Percentiles rank a stretch among this genome's conserved stretches.
These are phyloP conservation scores for Cynopterus brachyotis DNA, from an alignment of 2,113 vertebrate species.

Conservation along the genomic window DNA sequence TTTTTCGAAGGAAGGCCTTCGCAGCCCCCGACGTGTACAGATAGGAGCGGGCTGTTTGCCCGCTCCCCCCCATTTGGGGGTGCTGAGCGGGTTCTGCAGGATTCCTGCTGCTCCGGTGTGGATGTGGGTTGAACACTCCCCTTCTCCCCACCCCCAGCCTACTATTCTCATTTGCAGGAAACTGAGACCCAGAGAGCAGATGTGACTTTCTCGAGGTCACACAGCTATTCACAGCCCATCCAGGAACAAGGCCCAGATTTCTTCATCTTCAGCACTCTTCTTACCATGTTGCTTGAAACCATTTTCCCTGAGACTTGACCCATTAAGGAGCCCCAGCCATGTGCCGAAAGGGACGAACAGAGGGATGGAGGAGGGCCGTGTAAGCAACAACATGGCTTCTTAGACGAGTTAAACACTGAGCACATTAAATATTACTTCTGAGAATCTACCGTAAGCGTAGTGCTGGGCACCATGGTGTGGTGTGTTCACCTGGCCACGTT, in stretches of 20 bases:
- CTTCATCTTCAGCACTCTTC: background rate
- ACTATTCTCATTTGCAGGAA: background rate
- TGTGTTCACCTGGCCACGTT: rapidly evolving
- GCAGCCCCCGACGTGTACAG: rapidly evolving
- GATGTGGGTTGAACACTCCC: too few species aligned
- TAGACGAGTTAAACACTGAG: rapidly evolving
- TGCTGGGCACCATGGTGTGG: rapidly evolving
- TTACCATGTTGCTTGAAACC: background rate
- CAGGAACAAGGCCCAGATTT: background rate
- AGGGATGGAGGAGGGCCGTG: background rate
- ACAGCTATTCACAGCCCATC: background rate
- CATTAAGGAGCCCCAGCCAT: background rate
- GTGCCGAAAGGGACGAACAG: background rate
- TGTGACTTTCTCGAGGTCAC: background rate
- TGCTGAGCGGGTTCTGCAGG: background rate
- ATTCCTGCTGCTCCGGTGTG: background rate
- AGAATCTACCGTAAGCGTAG: too few species aligned
- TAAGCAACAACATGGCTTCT: rapidly evolving
- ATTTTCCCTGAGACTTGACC: background rate
- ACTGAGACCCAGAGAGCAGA: background rate
- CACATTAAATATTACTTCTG: background rate
- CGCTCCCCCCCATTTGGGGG: too few species aligned
- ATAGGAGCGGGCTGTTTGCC: background rate
- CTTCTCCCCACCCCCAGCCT: too few species aligned
- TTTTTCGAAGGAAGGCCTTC: background rate